Conservation (phyloP, 1,140 invertebrate genomes). For the Drosophila oshimai region DNA sequence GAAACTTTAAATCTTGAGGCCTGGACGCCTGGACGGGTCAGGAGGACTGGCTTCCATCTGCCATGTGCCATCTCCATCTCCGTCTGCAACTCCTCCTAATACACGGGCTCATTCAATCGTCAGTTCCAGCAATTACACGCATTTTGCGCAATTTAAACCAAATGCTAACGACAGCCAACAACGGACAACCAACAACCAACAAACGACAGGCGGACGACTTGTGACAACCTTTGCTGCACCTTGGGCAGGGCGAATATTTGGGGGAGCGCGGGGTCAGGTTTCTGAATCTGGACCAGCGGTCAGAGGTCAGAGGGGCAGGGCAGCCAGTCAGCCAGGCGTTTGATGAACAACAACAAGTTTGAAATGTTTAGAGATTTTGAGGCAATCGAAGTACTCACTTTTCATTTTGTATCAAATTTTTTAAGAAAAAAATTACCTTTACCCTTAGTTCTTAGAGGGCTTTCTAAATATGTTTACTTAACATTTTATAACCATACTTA, state of each 20-base stretch:
- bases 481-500: no score
- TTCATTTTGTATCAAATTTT: no score
- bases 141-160: conserved; percentile 82
- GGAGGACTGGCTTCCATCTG: conserved; percentile 14
- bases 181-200: conserved; percentile 50
- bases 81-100: conserved; percentile 29
- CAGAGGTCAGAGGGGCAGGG: background rate
- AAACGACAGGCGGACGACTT: conserved; percentile 58
- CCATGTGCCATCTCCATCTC: no score
- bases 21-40: conserved; percentile 32
- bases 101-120: conserved; percentile 78
- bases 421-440: no score
- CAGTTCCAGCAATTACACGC: conserved; percentile 81
- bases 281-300: background rate
- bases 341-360: conserved; percentile 72
- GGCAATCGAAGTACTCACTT: background rate
- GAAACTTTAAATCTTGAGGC: conserved; percentile 70
- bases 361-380: background rate
- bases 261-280: background rate
- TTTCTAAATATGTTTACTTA: no score
- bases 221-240: conserved; percentile 74
- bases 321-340: conserved; percentile 55
- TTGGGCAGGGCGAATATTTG: conserved; percentile 30
- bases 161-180: conserved; percentile 78
- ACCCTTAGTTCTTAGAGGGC: no score